Evolutionary conservation across 2,113 vertebrate species (phyloP), one percentile per base, ranked within the genome.

Genomic region (Spea multiplicata): DNA sequence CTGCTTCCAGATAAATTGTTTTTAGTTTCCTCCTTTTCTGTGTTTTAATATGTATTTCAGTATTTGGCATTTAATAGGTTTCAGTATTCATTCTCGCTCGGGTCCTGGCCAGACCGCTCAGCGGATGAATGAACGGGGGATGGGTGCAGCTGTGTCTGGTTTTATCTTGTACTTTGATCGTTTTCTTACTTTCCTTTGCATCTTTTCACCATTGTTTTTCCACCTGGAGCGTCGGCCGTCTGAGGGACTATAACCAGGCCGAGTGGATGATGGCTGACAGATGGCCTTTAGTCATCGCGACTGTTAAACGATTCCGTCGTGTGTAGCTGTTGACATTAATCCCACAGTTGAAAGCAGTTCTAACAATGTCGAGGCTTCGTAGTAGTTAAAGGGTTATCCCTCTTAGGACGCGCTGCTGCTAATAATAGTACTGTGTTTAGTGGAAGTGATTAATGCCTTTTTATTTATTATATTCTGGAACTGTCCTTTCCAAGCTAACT

Each of bases 261-360:
- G 55, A 57, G 46, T 74, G 61, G 55, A 62, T 76, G 53, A 10
- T 52, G 46, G 49, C 4, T 47, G 55, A 47, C 75, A 70, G 66
- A 47, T 62, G 67, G 53, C 53, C 5, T 44, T 12, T 62, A 69
- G 65, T 55, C 30, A 55, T 66, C 44, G 16, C 12, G 8, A 44
- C 17, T 16, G 16, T 64, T 64, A 61, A 74, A 52, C 66, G 7
- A 49, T 49, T 71, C 66, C 67, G 44, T 72, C 52, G 14, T 70
- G 67, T 64, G 49, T 71, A 69, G 57, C 67, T 64, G 67, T 55
- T 71, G 67, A 62, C 49, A 50, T 6, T 78, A 78, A 78, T 78
- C 76, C 68, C n/a, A 4, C 45, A n/a, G 66, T 53, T 70, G 64
- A 61, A 77, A 44, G 45, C 55, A 74, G 64, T 67, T 71, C 71